Percentiles rank a stretch among this genome's conserved stretches.
phyloP scores from a whole-genome alignment of 2,113 vertebrate genomes.

The Gymnarchus niloticus region DNA sequence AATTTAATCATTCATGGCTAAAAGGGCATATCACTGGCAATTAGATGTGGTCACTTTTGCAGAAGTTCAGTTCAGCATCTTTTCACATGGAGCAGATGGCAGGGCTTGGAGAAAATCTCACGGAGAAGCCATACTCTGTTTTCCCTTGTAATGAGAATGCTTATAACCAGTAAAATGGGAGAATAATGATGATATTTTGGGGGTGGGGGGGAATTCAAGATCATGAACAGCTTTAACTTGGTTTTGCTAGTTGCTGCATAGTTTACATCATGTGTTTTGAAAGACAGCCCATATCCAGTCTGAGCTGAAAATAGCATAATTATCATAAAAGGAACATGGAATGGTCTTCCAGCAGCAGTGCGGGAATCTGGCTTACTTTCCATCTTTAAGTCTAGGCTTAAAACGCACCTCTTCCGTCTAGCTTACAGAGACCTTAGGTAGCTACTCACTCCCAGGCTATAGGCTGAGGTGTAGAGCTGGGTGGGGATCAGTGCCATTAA shows the following conservation, averaged over 20 bases:
- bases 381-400: too few relatives aligned
- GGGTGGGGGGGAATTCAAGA: conserved; percentile 51
- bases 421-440: too few relatives aligned
- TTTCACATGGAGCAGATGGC: conserved; percentile 72
- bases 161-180: conserved; percentile 59
- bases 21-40: conserved; percentile 82
- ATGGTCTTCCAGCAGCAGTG: too few relatives aligned
- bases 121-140: conserved; percentile 48
- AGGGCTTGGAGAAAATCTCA: conserved; percentile 54
- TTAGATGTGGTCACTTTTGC: conserved; percentile 69
- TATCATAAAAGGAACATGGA: not conserved
- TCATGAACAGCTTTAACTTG: conserved; percentile 42
- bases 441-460: too few relatives aligned
- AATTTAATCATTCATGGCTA: conserved; percentile 82
- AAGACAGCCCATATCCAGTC: not conserved
- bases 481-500: too few relatives aligned
- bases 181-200: conserved; percentile 55
- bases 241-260: conserved; percentile 34
- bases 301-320: not conserved
- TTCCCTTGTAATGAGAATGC: conserved; percentile 62
- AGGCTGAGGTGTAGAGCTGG: too few relatives aligned
- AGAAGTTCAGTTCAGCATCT: conserved; percentile 44
- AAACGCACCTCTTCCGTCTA: too few relatives aligned
- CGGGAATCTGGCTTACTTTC: too few relatives aligned
- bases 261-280: conserved; percentile 30